Evolutionary conservation across 92 coral and sea anemone species (phyloP), one percentile per base, ranked within the genome.

Genomic region (Meandrina meandrites): DNA sequence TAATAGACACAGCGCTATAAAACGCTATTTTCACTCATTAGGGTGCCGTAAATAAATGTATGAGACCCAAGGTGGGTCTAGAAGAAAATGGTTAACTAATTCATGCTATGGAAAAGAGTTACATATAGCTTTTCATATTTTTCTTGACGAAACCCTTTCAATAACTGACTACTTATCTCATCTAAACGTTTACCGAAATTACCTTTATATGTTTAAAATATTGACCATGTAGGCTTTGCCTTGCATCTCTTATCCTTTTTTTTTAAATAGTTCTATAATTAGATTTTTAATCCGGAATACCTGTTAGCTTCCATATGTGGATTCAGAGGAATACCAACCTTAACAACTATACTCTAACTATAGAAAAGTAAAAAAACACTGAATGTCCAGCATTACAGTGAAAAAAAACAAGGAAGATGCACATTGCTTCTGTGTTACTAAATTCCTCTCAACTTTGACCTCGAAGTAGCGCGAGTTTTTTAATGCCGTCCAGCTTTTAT

Each of bases 321-420:
- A 57, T 57, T 1, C n/a, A 7, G 27, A 2, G 64, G 64, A n/a
- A 60, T 6, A 24, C 30, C 68, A 6, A 22, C 30, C 30, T 11
- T 22, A 21, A 0, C n/a, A 58, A 58, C 66, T 18, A 18, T 21
- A 8, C 9, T 24, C 30, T 22, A 60, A 71, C 37, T 14, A 71
- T 32, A 31, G 15, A 19, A 71, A 16, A 71, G 24, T 71, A 42
- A 35, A 36, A 77, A 45, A n/a, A n/a, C 11, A 66, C 85, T 81
- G 76, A 66, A 40, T 67, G 77, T 30, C 76, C 77, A 81, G 85
- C 85, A 81, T 42, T 36, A 16, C 85, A 81, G 85, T 36, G 60
- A 4, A 42, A 8, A 17, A 58, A 53, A 36, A 35, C 47, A 21
- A 34, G 45, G 2, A 40, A 31, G 50, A 1, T 4, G 53, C 53